Evolutionary conservation across 2,797 vertebrate genomes (phyloP).

Genomic region (Passerculus sandwichensis): DNA sequence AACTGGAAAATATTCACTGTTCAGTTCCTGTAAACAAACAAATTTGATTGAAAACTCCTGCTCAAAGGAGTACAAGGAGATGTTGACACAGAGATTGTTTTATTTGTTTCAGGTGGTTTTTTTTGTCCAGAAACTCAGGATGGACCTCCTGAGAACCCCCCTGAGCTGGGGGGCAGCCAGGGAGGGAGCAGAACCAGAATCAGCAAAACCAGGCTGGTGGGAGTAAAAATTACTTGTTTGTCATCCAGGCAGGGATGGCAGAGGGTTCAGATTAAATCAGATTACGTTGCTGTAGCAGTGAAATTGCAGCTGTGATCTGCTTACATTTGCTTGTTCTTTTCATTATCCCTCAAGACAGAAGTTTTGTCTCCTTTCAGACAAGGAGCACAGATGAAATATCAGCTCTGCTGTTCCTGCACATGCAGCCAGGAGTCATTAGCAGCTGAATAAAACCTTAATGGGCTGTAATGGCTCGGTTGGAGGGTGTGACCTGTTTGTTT

Average conservation of each 20-base stretch:
- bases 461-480: not conserved
- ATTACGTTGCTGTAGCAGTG: not conserved
- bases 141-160: not conserved
- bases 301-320: constrained; percentile 11
- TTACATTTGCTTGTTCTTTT: not conserved
- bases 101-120: not conserved
- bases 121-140: not conserved
- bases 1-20: not conserved
- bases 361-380: not conserved
- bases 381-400: not conserved
- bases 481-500: not conserved
- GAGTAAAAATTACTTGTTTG: not conserved
- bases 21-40: not conserved
- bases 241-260: not conserved
- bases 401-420: not conserved
- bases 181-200: not conserved
- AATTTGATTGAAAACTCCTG: not conserved
- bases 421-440: not conserved
- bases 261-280: constrained; percentile 9
- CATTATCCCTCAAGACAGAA: constrained; percentile 8
- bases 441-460: not conserved
- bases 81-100: not conserved
- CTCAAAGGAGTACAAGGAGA: not conserved
- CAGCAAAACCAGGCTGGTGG: not conserved
- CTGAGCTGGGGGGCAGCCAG: not conserved